Conservation (phyloP, 2,113 vertebrate genomes). For the Scytalopus superciliaris region DNA sequence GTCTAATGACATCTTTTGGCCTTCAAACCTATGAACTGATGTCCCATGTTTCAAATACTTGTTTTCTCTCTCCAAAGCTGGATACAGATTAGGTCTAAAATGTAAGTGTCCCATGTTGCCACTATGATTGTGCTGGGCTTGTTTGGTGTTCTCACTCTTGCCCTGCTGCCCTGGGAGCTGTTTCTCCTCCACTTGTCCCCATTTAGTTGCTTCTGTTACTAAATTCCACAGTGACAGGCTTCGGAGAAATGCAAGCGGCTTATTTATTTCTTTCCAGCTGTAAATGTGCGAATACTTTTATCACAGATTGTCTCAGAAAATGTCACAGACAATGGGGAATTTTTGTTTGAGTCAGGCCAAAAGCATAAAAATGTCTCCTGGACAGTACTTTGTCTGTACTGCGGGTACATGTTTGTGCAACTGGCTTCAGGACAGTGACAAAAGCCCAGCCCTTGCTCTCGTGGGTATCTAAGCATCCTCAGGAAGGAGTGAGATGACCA, state of each 20-base stretch:
- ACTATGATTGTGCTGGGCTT: not conserved
- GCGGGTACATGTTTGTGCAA: not conserved
- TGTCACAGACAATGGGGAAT: constrained; percentile 20
- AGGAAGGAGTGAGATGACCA: not conserved
- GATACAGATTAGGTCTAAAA: not conserved
- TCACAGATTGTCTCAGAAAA: constrained; percentile 38
- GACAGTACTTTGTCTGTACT: not conserved
- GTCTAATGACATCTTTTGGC: not conserved
- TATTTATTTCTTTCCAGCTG: constrained; percentile 5
- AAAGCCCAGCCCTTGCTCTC: not conserved
- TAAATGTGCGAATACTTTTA: constrained; percentile 23
- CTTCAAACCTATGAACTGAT: not conserved
- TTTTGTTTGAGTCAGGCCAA: not conserved
- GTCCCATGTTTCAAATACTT: not conserved
- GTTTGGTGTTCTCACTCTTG: not conserved
- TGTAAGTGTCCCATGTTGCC: not conserved
- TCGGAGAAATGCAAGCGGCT: not conserved
- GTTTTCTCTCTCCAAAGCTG: not conserved
- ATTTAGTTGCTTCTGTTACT: not conserved
- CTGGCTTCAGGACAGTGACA: not conserved
- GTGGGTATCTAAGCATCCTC: not conserved
- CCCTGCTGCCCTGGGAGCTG: not conserved
- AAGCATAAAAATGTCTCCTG: not conserved
- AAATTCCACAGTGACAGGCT: not conserved
- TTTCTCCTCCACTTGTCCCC: not conserved